phyloP scores from a whole-genome alignment of 92 coral and sea anemone species.

The Porites cylindrica region DNA sequence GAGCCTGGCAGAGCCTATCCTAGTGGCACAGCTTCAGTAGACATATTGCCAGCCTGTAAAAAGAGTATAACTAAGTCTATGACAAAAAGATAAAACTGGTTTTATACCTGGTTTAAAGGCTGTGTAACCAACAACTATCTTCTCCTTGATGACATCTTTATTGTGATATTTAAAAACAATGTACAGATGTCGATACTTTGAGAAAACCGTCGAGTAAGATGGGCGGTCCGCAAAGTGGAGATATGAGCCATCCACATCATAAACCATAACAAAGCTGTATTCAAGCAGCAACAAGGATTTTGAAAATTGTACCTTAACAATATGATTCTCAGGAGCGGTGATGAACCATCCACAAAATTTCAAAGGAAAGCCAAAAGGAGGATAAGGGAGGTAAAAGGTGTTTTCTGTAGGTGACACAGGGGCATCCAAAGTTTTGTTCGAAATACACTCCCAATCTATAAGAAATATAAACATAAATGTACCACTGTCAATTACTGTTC shows the following conservation, averaged over 20 bases:
- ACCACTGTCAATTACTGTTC: too few relatives aligned
- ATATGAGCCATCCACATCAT: conserved; percentile 28
- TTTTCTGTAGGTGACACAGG: neutral
- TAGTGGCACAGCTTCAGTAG: too few relatives aligned
- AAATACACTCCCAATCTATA: conserved; percentile 25
- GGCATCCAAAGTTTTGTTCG: conserved; percentile 16
- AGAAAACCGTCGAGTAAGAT: neutral
- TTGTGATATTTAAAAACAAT: conserved; percentile 39
- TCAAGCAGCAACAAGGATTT: neutral
- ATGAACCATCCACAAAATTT: conserved; percentile 46
- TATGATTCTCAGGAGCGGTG: conserved; percentile 21
- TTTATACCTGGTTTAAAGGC: conserved; percentile 29
- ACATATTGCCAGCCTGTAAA: too few relatives aligned
- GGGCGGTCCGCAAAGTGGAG: neutral
- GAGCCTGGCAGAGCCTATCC: too few relatives aligned
- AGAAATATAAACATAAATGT: neutral
- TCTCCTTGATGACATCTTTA: neutral
- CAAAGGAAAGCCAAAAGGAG: neutral
- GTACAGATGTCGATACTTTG: conserved; percentile 25
- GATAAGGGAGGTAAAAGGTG: conserved; percentile 18
- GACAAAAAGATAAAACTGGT: too few relatives aligned
- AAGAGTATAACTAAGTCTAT: too few relatives aligned
- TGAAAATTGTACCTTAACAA: conserved; percentile 11
- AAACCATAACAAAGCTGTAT: neutral
- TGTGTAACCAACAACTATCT: neutral